Conservation (phyloP, 2,113 vertebrate species). For the Tragelaphus strepsiceros region DNA sequence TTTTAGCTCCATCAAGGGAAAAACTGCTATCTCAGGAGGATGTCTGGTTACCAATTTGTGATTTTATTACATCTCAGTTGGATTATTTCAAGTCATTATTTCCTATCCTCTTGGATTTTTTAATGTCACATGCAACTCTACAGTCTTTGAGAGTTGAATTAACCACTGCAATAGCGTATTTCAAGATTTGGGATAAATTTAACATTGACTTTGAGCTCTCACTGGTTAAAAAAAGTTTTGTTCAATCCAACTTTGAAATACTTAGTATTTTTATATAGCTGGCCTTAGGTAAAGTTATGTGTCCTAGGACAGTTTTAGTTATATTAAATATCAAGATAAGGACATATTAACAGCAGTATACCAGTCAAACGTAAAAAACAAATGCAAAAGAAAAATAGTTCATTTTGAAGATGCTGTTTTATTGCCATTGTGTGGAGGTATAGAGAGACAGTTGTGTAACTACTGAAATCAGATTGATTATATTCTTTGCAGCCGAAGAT, state of each 20-base stretch:
- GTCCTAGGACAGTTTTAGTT: background rate
- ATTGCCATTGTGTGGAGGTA: background rate
- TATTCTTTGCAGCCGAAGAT: background rate
- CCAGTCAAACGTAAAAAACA: background rate
- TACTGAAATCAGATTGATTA: background rate
- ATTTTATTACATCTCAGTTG: conserved; percentile 24
- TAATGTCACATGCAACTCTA: conserved; percentile 23
- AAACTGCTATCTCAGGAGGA: conserved; percentile 2
- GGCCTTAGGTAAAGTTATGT: background rate
- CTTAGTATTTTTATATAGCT: background rate
- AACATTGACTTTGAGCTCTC: background rate
- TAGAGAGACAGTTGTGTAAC: background rate
- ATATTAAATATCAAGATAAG: conserved; percentile 1
- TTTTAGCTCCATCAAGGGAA: conserved; percentile 33
- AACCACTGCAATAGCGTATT: background rate
- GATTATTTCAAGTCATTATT: conserved; percentile 41
- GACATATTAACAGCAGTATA: background rate
- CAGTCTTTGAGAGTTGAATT: background rate
- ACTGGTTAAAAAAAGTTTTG: background rate
- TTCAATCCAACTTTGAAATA: background rate
- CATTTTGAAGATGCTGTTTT: background rate
- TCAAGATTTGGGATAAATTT: background rate
- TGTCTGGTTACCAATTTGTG: conserved; percentile 34
- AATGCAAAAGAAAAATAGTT: background rate
- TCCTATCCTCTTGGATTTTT: background rate